Evolutionary conservation across 2,113 vertebrate genomes (phyloP).

Genomic region (Cinclus cinclus): DNA sequence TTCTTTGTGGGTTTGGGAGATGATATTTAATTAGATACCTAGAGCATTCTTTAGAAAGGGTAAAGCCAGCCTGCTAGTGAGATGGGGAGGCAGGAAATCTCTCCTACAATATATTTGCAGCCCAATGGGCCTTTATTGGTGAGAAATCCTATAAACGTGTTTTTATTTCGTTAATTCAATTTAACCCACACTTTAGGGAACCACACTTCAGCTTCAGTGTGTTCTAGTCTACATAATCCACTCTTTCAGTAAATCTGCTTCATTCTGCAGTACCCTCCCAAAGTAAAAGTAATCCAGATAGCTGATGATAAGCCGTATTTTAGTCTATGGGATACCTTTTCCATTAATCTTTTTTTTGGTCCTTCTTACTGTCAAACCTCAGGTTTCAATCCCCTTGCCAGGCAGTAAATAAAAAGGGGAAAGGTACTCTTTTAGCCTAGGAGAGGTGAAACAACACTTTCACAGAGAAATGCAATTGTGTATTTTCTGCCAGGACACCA

Average conservation of each 20-base stretch:
- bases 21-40: background rate
- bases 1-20: background rate
- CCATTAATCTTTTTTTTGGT: background rate
- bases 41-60: background rate
- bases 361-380: background rate
- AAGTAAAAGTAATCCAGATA: background rate
- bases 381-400: background rate
- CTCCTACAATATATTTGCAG: background rate
- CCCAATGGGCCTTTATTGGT: background rate
- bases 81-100: background rate
- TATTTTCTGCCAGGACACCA: background rate
- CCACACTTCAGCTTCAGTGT: background rate
- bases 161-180: background rate
- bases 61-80: background rate
- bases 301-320: background rate
- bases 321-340: background rate
- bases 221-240: background rate
- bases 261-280: background rate
- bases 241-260: background rate
- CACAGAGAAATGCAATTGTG: background rate
- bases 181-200: background rate
- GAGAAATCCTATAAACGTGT: background rate
- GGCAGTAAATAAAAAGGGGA: background rate
- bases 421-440: background rate
- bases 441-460: background rate